Conservation (phyloP, 2,888 invertebrate genomes). For the Luffia ferchaultella region DNA sequence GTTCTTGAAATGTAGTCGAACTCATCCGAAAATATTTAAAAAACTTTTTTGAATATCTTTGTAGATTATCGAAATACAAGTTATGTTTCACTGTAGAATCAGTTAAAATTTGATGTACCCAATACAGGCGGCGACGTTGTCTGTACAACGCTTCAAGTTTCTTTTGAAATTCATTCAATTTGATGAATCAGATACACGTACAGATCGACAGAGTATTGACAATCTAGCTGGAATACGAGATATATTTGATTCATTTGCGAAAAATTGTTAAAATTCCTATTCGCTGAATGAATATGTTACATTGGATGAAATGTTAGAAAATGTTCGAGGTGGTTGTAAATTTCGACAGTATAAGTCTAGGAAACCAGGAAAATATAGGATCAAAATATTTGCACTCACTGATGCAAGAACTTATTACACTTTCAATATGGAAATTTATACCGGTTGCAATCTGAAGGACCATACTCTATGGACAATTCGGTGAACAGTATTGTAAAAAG, state of each 20-base stretch:
- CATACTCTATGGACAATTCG: neutral
- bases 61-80: constrained; percentile 5
- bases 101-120: constrained; percentile 9
- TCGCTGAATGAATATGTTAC: neutral
- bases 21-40: constrained; percentile 5
- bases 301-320: constrained; percentile 1
- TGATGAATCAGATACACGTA: constrained; percentile 16
- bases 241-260: neutral
- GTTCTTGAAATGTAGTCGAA: constrained; percentile 1
- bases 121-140: constrained; percentile 9
- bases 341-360: neutral
- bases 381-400: neutral
- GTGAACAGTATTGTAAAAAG: neutral
- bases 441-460: neutral
- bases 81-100: constrained; percentile 9
- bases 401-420: neutral
- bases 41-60: constrained; percentile 3
- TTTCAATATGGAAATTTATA: neutral
- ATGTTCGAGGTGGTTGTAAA: neutral
- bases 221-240: constrained; percentile 11
- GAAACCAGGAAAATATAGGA: neutral
- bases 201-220: constrained; percentile 13
- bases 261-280: neutral
- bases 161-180: constrained; percentile 16
- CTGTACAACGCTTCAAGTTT: constrained; percentile 15